Conservation (phyloP, 2,797 vertebrate species). For the Rhinoraja longicauda region DNA sequence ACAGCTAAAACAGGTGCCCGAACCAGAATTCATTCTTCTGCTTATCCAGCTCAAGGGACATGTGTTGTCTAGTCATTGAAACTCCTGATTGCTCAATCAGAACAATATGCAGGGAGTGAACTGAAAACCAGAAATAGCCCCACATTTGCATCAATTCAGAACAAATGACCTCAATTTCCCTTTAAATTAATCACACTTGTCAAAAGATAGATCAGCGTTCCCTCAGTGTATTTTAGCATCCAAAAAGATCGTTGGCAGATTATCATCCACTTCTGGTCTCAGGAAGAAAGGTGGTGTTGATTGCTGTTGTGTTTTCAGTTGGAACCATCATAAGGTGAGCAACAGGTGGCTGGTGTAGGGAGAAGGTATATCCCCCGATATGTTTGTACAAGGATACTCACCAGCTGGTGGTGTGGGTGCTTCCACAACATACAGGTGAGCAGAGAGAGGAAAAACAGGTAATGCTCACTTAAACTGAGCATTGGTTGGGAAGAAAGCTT, state of each 20-base stretch:
- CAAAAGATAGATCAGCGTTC: neutral
- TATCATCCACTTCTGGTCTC: neutral
- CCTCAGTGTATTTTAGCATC: neutral
- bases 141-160: slow-evolving; percentile 5
- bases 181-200: neutral
- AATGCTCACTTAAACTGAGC: neutral
- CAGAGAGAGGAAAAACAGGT: neutral
- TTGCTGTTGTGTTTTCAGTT: neutral
- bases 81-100: neutral
- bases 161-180: neutral
- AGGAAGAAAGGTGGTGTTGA: neutral
- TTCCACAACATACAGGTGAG: too few relatives aligned
- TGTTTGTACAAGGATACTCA: neutral
- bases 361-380: neutral
- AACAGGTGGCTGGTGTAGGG: neutral
- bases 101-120: neutral
- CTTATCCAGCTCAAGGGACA: neutral
- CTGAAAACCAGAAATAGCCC: neutral
- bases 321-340: too few relatives aligned
- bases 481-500: neutral
- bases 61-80: neutral
- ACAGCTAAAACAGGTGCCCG: neutral
- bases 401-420: neutral
- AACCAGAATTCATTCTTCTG: neutral
- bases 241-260: neutral